Base-by-base conservation (phyloP, 2,888 invertebrate species). In the Ormyrus rosae region DNA sequence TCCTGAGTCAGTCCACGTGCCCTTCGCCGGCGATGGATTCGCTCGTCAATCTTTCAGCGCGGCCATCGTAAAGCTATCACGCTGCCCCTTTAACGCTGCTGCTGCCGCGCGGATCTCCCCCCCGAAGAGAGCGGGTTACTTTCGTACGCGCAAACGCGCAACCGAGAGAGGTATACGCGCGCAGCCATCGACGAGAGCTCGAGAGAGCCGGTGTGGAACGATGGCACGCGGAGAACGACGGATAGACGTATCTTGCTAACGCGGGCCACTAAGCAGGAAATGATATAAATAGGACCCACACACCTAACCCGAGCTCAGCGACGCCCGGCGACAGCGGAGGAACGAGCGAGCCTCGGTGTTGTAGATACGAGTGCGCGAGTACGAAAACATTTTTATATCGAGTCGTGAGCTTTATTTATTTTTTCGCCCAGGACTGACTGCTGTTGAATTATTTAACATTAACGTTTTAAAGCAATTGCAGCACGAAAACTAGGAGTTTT, bases 41-140 rank as follows among this genome's bases (percentile, higher is more conserved):
- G 86, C 81, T 85, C 89, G 90, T 90, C 90, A 88, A 90, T 90
- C 89, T 89, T 88, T 89, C 88, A 85, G 81, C 34, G 34, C 88
- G 80, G 68, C 68, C 72, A 69, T 72, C 89, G 89, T 86, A 85
- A 86, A 88, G 85, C 87, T 87, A 88, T 88, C 89, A 85, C 83
- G 81, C 80, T 70, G 78, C 81, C 81, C 81, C 83, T 83, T 82
- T 50, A 50, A 58, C 34, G 55, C 46, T 19, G 19, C 46, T 19
- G 19, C 13, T 19, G 51, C 13, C 45, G 8, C 34, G 55, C 46
- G 50, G 71, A 34, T 34, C 34, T 3, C 13, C 34, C 34, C 34
- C 34, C 34, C 64, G 55, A 63, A 4, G 63, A 13, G 63, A 63
- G 46, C 46, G 46, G 51, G 8, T 34, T 34, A 34, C 34, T 34